A percentile compares a stretch with the other conserved stretches of the same genome.
phyloP scores from a whole-genome alignment of 2,888 invertebrate species.

The Ametastegia equiseti region DNA sequence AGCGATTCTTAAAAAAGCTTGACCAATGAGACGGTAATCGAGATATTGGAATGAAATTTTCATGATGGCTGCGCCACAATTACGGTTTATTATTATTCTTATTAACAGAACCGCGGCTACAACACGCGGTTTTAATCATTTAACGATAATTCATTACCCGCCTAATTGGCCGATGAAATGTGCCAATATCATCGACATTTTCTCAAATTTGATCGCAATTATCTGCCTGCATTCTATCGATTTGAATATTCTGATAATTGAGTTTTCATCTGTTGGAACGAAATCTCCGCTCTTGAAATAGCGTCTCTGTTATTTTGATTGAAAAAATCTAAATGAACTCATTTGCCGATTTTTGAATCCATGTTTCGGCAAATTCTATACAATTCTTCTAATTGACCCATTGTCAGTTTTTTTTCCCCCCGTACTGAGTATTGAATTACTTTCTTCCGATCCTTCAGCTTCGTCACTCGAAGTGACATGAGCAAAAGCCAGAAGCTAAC shows the following conservation, averaged over 20 bases:
- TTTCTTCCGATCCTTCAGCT: too few species aligned
- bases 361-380: too few species aligned
- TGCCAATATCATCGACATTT: neutral
- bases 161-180: neutral
- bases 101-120: neutral
- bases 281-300: neutral
- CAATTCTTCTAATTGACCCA: too few species aligned
- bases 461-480: too few species aligned
- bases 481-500: too few species aligned
- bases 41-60: neutral
- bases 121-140: neutral
- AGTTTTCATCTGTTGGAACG: neutral
- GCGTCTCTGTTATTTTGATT: too few species aligned
- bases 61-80: neutral
- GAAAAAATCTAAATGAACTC: too few species aligned
- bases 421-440: too few species aligned
- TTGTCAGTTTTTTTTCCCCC: too few species aligned
- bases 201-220: neutral
- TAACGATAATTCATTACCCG: neutral
- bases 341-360: too few species aligned
- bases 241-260: neutral
- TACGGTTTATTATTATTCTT: conserved; percentile 1
- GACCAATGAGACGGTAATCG: conserved; percentile 4
- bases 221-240: neutral
- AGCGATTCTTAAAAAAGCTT: neutral